Base-by-base conservation (phyloP, 2,113 vertebrate species). In the Ciconia boyciana region DNA sequence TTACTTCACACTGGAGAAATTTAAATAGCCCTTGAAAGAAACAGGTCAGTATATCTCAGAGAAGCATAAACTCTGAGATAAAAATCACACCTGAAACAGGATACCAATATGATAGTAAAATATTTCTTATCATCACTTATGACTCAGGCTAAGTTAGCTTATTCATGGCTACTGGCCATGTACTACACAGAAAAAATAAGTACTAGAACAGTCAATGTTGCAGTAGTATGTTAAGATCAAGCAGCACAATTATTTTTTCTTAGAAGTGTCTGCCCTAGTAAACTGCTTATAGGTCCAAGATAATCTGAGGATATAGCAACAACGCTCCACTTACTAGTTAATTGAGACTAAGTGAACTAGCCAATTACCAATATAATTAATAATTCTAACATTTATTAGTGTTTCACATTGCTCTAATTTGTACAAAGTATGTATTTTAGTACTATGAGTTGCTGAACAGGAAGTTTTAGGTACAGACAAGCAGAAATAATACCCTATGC, bases 81-180 rank as follows among this genome's bases (percentile, higher is more conserved):
- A 88, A 88, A 92, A 13, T 2, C 39, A 58, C 1, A 13, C 25
- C 48, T 55, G n/a, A 51, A 78, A 64, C 6, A 51, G 10, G 13
- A 44, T 2, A 51, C 3, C 26, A 13, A 19, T 1, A 11, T 1
- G 2, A 44, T 5, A 13, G 29, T 25, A 21, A 52, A 48, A 10
- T 22, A 34, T 19, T 46, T 24, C 52, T 34, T 18, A 12, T 19
- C 52, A 25, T 32, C 64, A n/a, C 22, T 41, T n/a, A 9, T 7
- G 9, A n/a, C 18, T 66, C 41, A 34, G 34, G 34, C 12, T 31
- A 28, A 72, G 3, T 28, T 36, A n/a, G 29, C 17, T 61, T 46
- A 2, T 13, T 78, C 34, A 15, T 5, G 26, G 55, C 52, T 79
- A 21, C 18, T 44, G 34, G 31, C 10, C 14, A 11, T 1, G 13